Evolutionary conservation across 2,113 vertebrate genomes (phyloP), one percentile per base, ranked within the genome.

Genomic region (Rhabdomys dilectus): DNA sequence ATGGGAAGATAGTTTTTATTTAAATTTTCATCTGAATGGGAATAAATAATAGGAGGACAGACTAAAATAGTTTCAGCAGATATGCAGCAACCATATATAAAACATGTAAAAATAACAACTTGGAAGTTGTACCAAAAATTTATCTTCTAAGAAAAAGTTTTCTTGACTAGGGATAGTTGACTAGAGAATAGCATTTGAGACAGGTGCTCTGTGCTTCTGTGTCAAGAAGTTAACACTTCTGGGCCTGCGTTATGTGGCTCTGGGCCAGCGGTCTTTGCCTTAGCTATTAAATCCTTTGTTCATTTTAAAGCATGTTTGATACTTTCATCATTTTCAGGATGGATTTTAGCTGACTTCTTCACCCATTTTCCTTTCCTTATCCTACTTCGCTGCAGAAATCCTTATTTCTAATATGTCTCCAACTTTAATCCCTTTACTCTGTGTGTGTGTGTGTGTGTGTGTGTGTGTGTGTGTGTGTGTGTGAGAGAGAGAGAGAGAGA

Each of bases 11-110:
- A 82, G 73, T 91, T 97, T 97, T 86, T 86, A 93, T 96, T 95
- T 96, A 96, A 96, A 94, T 95, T 96, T 97, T 97, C 86, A 96
- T 97, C 77, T 96, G 89, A 97, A 94, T 96, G 92, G 78, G 89
- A 95, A 95, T 95, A 95, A 97, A 94, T 94, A 97, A 95, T 95
- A 89, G 75, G 85, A 96, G 62, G 76, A 91, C 21, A 91, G 70
- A 95, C 91, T 8, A 39, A 96, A 97, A 98, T 97, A 97, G 21
- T 56, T 94, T 95, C 48, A 89, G 39, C 6, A 85, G 95, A 91
- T 76, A 95, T n/a, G 17, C 36, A 78, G 42, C 64, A 93, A 91
- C 60, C 81, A 96, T 96, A 82, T 26, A 90, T 77, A 86, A 96
- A 97, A 96, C 48, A 92, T 16, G 48, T 34, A 73, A 10, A 87